Conservation (phyloP, 2,797 vertebrate species). For the Saxicola maurus region DNA sequence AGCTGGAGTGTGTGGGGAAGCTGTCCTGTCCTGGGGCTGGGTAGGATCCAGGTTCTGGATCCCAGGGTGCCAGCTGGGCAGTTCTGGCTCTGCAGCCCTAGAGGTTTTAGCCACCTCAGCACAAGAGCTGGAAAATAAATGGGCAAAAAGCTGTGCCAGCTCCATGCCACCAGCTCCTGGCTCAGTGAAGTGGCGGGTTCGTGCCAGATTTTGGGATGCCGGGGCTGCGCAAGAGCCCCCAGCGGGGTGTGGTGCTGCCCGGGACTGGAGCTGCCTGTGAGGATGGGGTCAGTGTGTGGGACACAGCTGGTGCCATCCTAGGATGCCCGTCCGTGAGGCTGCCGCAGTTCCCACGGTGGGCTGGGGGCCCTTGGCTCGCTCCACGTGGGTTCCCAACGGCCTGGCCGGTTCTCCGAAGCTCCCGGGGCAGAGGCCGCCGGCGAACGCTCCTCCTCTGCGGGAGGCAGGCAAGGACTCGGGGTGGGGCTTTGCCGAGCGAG, state of each 20-base stretch:
- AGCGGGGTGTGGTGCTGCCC: accelerated
- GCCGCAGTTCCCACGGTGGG: background rate
- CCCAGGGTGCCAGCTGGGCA: accelerated
- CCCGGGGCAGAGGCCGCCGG: background rate
- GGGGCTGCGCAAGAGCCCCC: background rate
- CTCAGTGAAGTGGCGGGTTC: accelerated
- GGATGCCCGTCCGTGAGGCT: background rate
- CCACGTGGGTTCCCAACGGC: accelerated
- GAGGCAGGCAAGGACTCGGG: slow-evolving; percentile 3
- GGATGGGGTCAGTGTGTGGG: background rate
- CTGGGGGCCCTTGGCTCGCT: accelerated
- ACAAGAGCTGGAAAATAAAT: background rate
- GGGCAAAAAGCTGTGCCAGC: accelerated
- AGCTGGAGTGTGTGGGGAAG: background rate
- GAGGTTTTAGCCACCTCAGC: background rate
- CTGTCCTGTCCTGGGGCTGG: accelerated
- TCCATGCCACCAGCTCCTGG: accelerated
- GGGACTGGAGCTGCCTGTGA: accelerated
- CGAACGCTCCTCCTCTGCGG: slow-evolving; percentile 31
- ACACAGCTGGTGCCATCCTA: no score
- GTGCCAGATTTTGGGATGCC: background rate
- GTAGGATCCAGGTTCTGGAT: background rate
- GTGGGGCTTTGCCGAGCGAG: slow-evolving; percentile 24
- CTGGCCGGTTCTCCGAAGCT: accelerated
- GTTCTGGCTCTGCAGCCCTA: background rate